Evolutionary conservation across 2,888 invertebrate species (phyloP), one percentile per base, ranked within the genome.

Genomic region (Elegia similella): DNA sequence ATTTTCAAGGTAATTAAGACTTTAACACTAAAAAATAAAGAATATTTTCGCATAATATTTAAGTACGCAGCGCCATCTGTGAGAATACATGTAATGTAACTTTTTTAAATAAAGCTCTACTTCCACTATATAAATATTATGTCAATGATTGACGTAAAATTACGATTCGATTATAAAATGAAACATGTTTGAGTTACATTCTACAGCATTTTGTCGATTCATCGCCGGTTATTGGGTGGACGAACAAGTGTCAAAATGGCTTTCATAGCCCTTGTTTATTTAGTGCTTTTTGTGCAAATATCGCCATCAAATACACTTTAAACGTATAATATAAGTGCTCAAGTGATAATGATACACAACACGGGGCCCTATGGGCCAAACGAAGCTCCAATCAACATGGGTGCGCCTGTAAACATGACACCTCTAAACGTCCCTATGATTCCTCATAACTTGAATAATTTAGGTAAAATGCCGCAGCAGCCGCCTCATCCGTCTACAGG

Each of bases 191-290:
- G 23, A 15, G 50, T 50, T 38, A 50, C 34, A 12, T 12, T 16
- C 50, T 50, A 34, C 6, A 32, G 32, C 16, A 17, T 55, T 56
- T 59, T 54, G 59, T 50, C 53, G 52, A 16, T 52, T 44, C 46
- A 44, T 57, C 47, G 59, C 57, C 61, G 65, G 57, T 60, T 66
- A 59, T 59, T 61, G 63, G 58, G 60, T 61, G 57, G 62, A 60
- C 50, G 59, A 68, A 67, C 70, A 70, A 79, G 67, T 75, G 79
- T 79, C 83, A 86, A 85, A 84, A 86, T 86, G 85, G 84, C 83
- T 78, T 75, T 77, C 76, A 54, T 67, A 69, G 69, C 59, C 64
- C 59, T 61, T 82, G 82, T 85, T 85, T 83, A 77, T 80, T 73
- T 76, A 75, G 63, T 67, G 67, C 68, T 72, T 73, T 72, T 59